Evolutionary conservation across 2,888 invertebrate species (phyloP), one percentile per base, ranked within the genome.

Genomic region (Drosophila kuntzei): DNA sequence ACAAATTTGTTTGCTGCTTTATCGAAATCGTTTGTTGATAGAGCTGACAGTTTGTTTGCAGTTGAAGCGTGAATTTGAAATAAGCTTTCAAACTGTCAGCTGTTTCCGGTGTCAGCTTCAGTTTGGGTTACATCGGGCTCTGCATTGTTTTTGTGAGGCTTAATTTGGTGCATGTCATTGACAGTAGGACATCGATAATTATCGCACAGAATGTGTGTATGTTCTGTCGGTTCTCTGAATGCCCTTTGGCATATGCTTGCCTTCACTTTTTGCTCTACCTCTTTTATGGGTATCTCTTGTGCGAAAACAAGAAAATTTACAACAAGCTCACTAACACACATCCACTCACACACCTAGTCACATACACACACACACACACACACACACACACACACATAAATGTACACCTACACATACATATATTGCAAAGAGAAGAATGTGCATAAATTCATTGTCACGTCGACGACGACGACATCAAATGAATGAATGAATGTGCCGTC

Each of bases 391-490:
- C 12, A 34, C 54, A 39, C 34, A 55, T 7, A 43, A 18, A 27
- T 22, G 50, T 18, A 34, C 43, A 39, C 16, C 32, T 14, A 20
- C 34, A 51, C 27, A 41, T 36, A 55, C 11, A n/a, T n/a, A n/a
- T 25, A 14, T 22, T 16, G n/a, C 53, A 46, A 27, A 47, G 25
- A 34, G 59, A 47, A 20, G 55, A 34, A 39, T 84, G 80, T 82
- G 81, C 83, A 81, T 81, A 81, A 81, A 81, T 85, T 81, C 83
- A 85, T 85, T 81, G 86, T 85, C 72, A 85, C 75, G 49, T 62
- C 60, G 62, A 46, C 58, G 79, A 67, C 77, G 75, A 71, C 64
- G 67, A 82, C 86, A 77, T 82, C 80, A 82, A 85, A 85, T 85
- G 81, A 85, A 81, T 80, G 80, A 80, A 80, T 77, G 81, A 81